Evolutionary conservation across 2,113 vertebrate genomes (phyloP), one percentile per base, ranked within the genome.

Genomic region (Nipponia nippon): DNA sequence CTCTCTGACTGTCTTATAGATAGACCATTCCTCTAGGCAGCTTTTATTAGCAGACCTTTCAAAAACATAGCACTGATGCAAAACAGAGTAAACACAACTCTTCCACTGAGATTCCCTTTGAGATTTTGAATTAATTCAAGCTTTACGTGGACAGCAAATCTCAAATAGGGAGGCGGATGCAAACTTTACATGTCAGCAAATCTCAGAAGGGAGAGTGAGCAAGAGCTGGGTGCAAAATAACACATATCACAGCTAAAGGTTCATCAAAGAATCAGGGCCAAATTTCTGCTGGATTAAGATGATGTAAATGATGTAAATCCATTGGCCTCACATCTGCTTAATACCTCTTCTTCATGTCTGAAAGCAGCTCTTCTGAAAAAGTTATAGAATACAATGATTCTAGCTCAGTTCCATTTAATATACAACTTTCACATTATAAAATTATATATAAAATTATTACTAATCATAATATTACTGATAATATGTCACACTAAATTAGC

Each of bases 401-500:
- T 96, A 70, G 30, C 82, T 91, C 76, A 84, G 67, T 96, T 96
- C 76, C 81, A 73, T 59, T 76, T 67, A 95, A 95, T 86, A 95
- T 65, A 53, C 71, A 77, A 56, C 70, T 97, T 97, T 94, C 73
- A 83, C 25, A 79, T 58, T 53, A 88, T 69, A 90, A 96, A 94
- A 79, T 56, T 12, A 79, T 67, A 96, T 44, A 94, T 86, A 72
- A 90, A 91, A 91, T 69, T 81, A 95, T 96, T 95, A 83, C 46
- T 89, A 93, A 97, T 97, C 82, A 94, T 94, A 90, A 70, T 92
- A 93, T 88, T 93, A 46, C 78, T 46, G 27, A 66, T 90, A 97
- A 80, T 89, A 90, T 40, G 80, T 59, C 89, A 93, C 67, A 95
- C 62, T 67, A 96, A 97, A 98, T 98, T 95, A 96, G 80, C 95